A percentile compares a stretch with the other conserved stretches of the same genome.
Evolutionary conservation across 2,797 vertebrate species (phyloP).

Genomic region (Jordanella pulchra): DNA sequence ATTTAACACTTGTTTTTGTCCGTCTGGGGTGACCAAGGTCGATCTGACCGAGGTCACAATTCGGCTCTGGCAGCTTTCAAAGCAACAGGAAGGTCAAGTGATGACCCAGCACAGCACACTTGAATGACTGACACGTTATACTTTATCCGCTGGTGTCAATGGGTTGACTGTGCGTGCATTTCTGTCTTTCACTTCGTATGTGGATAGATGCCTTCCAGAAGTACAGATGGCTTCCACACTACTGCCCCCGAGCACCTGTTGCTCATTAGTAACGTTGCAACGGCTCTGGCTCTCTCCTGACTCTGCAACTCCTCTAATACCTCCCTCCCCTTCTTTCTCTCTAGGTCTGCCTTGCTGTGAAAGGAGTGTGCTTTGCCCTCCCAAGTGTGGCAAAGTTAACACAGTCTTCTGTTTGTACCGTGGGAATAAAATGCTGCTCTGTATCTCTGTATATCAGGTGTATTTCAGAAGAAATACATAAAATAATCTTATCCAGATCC

Average conservation of each 20-base stretch:
- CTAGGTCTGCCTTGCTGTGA: conserved; percentile 31
- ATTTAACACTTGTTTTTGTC: conserved; percentile 35
- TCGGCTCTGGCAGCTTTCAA: conserved; percentile 65
- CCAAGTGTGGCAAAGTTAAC: conserved; percentile 71
- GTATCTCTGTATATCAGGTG: conserved; percentile 5
- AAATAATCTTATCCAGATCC: background rate
- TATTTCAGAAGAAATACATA: conserved; percentile 6
- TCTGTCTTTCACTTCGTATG: conserved; percentile 58
- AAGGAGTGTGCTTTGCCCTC: conserved; percentile 31
- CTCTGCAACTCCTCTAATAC: conserved; percentile 30
- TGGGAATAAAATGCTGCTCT: conserved; percentile 43
- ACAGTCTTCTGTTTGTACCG: conserved; percentile 63
- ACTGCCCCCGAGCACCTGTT: conserved; percentile 73
- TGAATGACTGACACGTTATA: conserved; percentile 63
- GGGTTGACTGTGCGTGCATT: conserved; percentile 63
- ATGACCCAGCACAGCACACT: conserved; percentile 61
- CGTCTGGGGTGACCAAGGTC: conserved; percentile 51
- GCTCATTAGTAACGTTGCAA: conserved; percentile 77
- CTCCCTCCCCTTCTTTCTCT: conserved; percentile 4
- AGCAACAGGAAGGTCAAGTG: conserved; percentile 66
- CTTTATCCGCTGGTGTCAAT: conserved; percentile 68
- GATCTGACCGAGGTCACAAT: conserved; percentile 54
- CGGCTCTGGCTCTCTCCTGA: conserved; percentile 53
- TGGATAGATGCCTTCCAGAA: conserved; percentile 59
- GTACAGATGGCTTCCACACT: conserved; percentile 67